A percentile compares a stretch with the other conserved stretches of the same genome.
These are phyloP conservation scores for Pseudorectes ferrugineus DNA, from an alignment of 2,113 vertebrate species.

Conservation along the genomic window DNA sequence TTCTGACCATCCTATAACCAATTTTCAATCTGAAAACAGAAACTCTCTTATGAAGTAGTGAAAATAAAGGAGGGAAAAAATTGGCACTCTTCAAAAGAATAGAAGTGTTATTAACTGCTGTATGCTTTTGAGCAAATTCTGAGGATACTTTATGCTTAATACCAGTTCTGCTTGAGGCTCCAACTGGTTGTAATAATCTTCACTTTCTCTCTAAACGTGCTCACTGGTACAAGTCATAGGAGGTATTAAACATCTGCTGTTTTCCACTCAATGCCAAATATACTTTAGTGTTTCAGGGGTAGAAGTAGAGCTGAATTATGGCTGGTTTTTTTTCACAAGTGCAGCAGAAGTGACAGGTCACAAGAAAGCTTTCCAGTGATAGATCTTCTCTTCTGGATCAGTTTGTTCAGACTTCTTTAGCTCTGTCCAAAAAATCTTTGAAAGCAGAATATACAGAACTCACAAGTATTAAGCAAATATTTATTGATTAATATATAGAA, in stretches of 20 bases:
- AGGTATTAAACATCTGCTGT: not conserved
- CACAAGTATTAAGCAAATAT: not conserved
- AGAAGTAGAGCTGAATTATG: not conserved
- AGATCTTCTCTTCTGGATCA: not conserved
- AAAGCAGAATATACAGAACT: not conserved
- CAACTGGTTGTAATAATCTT: not conserved
- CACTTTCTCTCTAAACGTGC: not conserved
- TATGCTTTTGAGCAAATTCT: not conserved
- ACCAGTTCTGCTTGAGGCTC: not conserved
- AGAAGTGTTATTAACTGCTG: not conserved
- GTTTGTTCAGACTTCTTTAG: not conserved
- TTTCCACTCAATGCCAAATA: not conserved
- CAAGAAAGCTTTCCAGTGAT: not conserved
- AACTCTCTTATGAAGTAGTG: not conserved
- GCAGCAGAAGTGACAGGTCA: not conserved
- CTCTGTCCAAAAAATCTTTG: not conserved
- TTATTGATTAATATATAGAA: not conserved
- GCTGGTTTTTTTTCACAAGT: not conserved
- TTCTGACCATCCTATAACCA: not conserved
- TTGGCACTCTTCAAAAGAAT: not conserved
- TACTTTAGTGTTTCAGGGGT: not conserved
- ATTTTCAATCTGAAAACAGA: not conserved
- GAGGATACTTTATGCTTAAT: not conserved
- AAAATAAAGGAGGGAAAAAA: not conserved
- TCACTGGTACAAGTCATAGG: not conserved